Conservation (phyloP, 2,888 invertebrate genomes). For the Nephrocerus scutellatus region DNA sequence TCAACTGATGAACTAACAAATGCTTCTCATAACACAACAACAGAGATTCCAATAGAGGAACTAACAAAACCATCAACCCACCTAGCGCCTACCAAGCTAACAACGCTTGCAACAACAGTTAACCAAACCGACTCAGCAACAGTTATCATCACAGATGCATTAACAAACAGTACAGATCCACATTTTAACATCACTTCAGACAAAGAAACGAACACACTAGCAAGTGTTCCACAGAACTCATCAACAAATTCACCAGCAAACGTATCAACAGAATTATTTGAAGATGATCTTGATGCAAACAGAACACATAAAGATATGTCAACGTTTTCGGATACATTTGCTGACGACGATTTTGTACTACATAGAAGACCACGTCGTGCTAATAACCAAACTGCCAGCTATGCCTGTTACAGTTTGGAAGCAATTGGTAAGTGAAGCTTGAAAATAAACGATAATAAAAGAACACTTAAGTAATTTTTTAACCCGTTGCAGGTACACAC, state of each 20-base stretch:
- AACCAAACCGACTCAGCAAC: neutral
- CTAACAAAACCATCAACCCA: too few relatives aligned
- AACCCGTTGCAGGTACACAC: neutral
- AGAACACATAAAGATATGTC: too few relatives aligned
- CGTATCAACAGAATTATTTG: neutral
- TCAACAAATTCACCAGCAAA: neutral
- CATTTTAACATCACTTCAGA: neutral
- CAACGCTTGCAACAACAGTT: conserved; percentile 5
- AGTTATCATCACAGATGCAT: neutral
- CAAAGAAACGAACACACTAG: neutral
- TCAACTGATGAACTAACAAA: conserved; percentile 1
- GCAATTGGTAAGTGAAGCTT: conserved; percentile 2
- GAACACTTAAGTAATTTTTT: too few relatives aligned
- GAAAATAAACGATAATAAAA: too few relatives aligned
- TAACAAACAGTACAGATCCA: too few relatives aligned
- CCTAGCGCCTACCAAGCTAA: too few relatives aligned
- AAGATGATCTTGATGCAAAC: too few relatives aligned
- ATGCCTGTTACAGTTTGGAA: conserved; percentile 1
- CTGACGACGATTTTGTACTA: too few relatives aligned
- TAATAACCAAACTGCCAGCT: neutral
- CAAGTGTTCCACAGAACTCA: neutral
- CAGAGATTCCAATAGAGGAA: neutral
- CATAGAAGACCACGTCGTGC: too few relatives aligned
- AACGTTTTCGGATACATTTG: too few relatives aligned
- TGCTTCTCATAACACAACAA: neutral